Evolutionary conservation across 2,797 vertebrate genomes (phyloP).

Genomic region (Pseudocheirus occidentalis): DNA sequence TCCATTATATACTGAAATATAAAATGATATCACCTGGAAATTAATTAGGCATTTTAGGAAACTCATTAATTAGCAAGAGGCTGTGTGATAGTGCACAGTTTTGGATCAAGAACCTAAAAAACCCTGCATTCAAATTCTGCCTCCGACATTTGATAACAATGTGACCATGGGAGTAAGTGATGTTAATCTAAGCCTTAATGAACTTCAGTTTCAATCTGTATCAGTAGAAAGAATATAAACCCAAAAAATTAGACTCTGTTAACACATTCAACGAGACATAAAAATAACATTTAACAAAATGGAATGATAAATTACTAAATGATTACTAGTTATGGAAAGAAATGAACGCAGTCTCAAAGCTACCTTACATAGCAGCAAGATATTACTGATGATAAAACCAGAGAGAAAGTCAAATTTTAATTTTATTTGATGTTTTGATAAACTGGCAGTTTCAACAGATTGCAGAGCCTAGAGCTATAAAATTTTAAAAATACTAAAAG

Average conservation of each 20-base stretch:
- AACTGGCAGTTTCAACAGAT: neutral
- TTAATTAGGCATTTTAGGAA: conserved; percentile 45
- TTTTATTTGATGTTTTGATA: neutral
- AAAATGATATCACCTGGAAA: conserved; percentile 46
- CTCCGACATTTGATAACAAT: neutral
- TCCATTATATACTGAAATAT: conserved; percentile 49
- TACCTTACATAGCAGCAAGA: neutral
- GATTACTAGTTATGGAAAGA: neutral
- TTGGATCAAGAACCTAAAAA: neutral
- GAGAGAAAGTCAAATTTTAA: neutral
- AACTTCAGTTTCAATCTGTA: neutral
- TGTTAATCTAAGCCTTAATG: neutral
- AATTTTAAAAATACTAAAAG: neutral
- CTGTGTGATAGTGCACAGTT: neutral
- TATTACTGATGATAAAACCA: neutral
- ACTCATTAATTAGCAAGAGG: neutral
- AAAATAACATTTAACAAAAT: neutral
- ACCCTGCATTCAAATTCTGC: neutral
- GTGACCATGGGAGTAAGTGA: neutral
- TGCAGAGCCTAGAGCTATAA: neutral
- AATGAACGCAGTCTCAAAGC: neutral
- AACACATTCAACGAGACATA: neutral
- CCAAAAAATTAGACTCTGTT: neutral
- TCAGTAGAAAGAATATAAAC: neutral
- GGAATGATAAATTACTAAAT: neutral